Conservation (phyloP, 2,113 vertebrate species). For the Apodemus sylvaticus region DNA sequence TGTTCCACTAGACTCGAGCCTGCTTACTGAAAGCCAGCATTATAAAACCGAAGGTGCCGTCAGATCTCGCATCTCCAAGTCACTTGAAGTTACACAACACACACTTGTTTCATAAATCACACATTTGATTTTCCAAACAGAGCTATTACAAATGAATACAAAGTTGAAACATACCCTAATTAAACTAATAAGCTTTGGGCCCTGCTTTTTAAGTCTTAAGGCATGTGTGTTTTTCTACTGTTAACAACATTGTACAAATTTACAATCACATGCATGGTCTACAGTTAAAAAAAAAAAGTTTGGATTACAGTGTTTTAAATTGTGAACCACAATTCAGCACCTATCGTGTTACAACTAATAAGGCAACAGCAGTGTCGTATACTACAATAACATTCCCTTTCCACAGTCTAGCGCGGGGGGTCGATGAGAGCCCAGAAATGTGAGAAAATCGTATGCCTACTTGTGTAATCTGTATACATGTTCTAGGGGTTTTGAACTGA, state of each 20-base stretch:
- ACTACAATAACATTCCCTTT: conserved; percentile 87
- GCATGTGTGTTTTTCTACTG: conserved; percentile 89
- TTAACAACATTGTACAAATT: conserved; percentile 87
- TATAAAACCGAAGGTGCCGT: conserved; percentile 78
- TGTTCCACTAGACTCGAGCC: conserved; percentile 76
- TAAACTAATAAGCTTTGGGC: conserved; percentile 86
- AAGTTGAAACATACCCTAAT: conserved; percentile 83
- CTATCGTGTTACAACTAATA: conserved; percentile 91
- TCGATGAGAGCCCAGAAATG: conserved; percentile 85
- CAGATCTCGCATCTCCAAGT: conserved; percentile 74
- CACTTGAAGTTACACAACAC: conserved; percentile 49
- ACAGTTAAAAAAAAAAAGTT: conserved; percentile 85
- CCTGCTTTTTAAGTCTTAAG: conserved; percentile 89
- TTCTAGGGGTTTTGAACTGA: conserved; percentile 87
- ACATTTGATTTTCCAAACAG: conserved; percentile 78
- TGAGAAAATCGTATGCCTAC: conserved; percentile 85
- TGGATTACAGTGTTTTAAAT: conserved; percentile 88
- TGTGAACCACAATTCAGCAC: conserved; percentile 90
- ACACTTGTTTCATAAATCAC: conserved; percentile 66
- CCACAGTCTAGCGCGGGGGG: conserved; percentile 85
- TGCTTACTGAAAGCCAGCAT: conserved; percentile 81
- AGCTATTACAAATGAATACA: conserved; percentile 84
- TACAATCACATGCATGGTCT: conserved; percentile 88
- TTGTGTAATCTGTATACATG: conserved; percentile 82
- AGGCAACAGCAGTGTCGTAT: conserved; percentile 91